Evolutionary conservation across 2,113 vertebrate genomes (phyloP).

Genomic region (Erythrocercus mccallii): DNA sequence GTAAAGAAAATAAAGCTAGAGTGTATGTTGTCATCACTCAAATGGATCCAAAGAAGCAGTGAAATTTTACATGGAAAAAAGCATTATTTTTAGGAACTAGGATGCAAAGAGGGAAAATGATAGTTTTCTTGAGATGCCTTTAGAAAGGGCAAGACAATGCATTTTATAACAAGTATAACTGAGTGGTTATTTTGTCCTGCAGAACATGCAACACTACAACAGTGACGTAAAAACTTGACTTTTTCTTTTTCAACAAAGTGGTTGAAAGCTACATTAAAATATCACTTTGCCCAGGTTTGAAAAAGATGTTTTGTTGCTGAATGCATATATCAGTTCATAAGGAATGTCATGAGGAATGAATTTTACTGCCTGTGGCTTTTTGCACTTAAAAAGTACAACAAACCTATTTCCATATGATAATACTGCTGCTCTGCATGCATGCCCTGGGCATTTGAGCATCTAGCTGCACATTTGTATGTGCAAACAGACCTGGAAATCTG

Average conservation of each 20-base stretch:
- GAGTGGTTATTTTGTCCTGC: background rate
- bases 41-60: background rate
- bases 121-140: background rate
- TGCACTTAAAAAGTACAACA: background rate
- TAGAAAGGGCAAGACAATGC: background rate
- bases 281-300: background rate
- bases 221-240: background rate
- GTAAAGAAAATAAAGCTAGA: background rate
- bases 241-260: background rate
- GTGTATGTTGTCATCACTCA: background rate
- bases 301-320: constrained; percentile 1
- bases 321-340: background rate
- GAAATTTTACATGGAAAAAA: background rate
- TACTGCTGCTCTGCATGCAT: background rate
- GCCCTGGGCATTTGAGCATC: constrained; percentile 33
- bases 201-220: background rate
- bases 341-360: background rate
- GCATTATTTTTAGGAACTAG: background rate
- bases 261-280: background rate
- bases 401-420: constrained; percentile 47
- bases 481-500: constrained; percentile 41
- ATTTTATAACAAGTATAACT: background rate
- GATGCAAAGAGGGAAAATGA: background rate
- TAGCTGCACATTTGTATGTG: constrained; percentile 17
- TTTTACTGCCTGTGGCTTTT: constrained; percentile 24